phyloP scores from a whole-genome alignment of 2,797 vertebrate species.

The Rhabdomys pumilio region DNA sequence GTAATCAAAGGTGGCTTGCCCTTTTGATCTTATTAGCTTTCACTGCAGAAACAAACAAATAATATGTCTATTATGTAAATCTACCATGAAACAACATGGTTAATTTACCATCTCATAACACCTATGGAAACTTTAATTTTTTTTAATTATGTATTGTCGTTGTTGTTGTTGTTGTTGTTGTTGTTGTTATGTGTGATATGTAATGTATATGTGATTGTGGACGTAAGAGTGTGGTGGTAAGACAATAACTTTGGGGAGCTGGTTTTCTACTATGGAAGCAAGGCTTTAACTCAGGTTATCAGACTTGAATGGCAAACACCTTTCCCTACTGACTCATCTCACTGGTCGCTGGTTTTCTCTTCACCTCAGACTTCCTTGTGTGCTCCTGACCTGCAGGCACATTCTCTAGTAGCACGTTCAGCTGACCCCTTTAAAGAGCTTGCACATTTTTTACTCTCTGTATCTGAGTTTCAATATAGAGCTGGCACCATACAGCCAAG shows the following conservation, averaged over 20 bases:
- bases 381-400: not conserved
- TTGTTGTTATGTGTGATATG: not conserved
- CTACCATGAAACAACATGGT: not conserved
- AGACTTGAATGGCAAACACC: not conserved
- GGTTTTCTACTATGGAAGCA: not conserved
- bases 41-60: not conserved
- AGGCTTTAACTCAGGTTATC: not conserved
- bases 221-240: not conserved
- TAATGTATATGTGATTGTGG: not conserved
- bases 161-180: not conserved
- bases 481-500: constrained; percentile 16
- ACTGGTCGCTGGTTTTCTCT: not conserved
- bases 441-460: constrained; percentile 40
- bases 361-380: not conserved
- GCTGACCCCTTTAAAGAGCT: constrained; percentile 1
- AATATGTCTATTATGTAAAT: not conserved
- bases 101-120: not conserved
- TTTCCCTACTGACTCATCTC: not conserved
- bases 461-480: constrained; percentile 30
- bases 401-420: not conserved
- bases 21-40: constrained; percentile 14
- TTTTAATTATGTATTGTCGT: not conserved
- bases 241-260: not conserved
- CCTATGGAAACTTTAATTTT: not conserved
- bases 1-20: not conserved